These are phyloP conservation scores for Zygothrica quintamaculata DNA, from an alignment of 2,888 invertebrate genomes.

Conservation along the genomic window DNA sequence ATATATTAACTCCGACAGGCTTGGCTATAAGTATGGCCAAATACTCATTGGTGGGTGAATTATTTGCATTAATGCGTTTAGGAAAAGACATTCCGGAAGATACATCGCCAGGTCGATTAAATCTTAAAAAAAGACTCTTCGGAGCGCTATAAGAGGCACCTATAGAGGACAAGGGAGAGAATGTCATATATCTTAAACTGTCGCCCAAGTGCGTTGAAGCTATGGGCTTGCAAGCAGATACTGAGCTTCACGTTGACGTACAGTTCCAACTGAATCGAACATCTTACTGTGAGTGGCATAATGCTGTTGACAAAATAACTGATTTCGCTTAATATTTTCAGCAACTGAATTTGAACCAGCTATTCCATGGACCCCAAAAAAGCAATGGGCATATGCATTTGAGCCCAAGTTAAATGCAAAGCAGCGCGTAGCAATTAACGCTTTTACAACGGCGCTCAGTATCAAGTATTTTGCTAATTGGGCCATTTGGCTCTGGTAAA, in stretches of 20 bases:
- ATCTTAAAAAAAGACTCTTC: no score
- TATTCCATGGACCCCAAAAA: slow-evolving; percentile 89
- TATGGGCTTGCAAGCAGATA: slow-evolving; percentile 87
- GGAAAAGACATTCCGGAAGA: slow-evolving; percentile 92
- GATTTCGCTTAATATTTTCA: slow-evolving; percentile 90
- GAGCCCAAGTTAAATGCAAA: slow-evolving; percentile 89
- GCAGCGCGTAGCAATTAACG: slow-evolving; percentile 91
- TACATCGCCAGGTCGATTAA: slow-evolving; percentile 91
- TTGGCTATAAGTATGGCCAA: slow-evolving; percentile 90
- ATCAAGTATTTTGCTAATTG: slow-evolving; percentile 88
- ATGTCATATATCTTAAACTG: slow-evolving; percentile 90
- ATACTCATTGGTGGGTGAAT: slow-evolving; percentile 90
- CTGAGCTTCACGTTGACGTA: slow-evolving; percentile 88
- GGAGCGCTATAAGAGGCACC: slow-evolving; percentile 91
- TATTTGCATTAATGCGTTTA: slow-evolving; percentile 90
- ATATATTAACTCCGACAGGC: slow-evolving; percentile 88
- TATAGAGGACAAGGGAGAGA: slow-evolving; percentile 92
- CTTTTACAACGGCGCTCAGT: slow-evolving; percentile 89
- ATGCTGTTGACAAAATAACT: slow-evolving; percentile 90
- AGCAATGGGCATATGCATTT: slow-evolving; percentile 88
- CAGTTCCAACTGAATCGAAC: slow-evolving; percentile 92
- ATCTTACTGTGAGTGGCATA: slow-evolving; percentile 93
- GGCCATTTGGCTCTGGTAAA: slow-evolving; percentile 95
- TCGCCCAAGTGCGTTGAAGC: slow-evolving; percentile 88
- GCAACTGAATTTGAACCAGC: slow-evolving; percentile 87